These are phyloP conservation scores for Zaprionus nigranus DNA, from an alignment of 1,140 invertebrate genomes.

Conservation along the genomic window DNA sequence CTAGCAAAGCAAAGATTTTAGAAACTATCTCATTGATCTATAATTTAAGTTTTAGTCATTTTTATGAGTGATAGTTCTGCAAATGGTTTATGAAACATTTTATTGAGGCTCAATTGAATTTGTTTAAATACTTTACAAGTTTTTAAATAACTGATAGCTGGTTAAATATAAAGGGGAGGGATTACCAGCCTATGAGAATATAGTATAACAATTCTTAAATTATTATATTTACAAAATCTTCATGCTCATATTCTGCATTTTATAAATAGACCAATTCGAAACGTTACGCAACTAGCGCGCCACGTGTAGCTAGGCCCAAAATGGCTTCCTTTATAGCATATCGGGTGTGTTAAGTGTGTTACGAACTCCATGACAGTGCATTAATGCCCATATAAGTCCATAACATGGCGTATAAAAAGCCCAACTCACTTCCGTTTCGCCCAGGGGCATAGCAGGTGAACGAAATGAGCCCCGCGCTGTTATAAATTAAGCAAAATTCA, in stretches of 20 bases:
- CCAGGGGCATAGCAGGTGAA: conserved; percentile 13
- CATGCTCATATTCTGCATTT: neutral
- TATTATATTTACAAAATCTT: too few species aligned
- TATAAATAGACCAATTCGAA: neutral
- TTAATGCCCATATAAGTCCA: conserved; percentile 36
- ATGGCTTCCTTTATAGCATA: neutral
- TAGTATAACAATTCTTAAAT: too few species aligned
- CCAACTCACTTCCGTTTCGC: conserved; percentile 67
- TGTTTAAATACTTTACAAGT: neutral
- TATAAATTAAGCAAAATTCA: conserved; percentile 67
- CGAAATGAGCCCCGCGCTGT: conserved; percentile 45
- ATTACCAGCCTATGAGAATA: too few species aligned
- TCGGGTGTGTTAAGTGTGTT: conserved; percentile 13
- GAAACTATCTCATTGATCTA: neutral
- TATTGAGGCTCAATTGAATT: too few species aligned
- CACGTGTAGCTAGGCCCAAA: neutral
- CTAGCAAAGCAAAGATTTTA: too few species aligned
- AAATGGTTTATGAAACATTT: too few species aligned
- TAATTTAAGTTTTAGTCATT: too few species aligned
- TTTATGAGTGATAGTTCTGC: too few species aligned
- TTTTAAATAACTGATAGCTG: neutral
- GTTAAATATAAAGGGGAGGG: too few species aligned
- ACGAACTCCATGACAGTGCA: conserved; percentile 59
- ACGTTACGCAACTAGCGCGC: neutral
- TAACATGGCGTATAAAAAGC: conserved; percentile 46